phyloP scores from a whole-genome alignment of 2,888 invertebrate genomes.

The Linnaemya vulpina region DNA sequence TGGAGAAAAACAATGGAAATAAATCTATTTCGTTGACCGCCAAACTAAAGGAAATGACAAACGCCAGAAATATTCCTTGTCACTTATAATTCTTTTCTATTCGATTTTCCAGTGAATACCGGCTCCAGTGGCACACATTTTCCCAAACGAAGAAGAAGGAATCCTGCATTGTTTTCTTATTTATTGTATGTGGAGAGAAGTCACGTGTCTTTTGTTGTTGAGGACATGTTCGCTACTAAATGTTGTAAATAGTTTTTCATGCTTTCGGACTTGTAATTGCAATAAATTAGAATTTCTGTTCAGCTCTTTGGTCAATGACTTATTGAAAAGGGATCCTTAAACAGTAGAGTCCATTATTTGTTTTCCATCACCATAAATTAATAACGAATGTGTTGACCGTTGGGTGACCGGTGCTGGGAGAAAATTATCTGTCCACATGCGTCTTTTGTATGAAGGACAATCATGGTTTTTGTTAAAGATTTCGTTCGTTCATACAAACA shows the following conservation, averaged over 20 bases:
- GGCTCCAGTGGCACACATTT: neutral
- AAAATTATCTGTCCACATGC: constrained; percentile 65
- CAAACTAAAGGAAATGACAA: constrained; percentile 71
- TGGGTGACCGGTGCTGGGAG: constrained; percentile 34
- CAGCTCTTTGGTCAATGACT: constrained; percentile 56
- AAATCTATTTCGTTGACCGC: constrained; percentile 75
- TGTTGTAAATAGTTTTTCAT: constrained; percentile 60
- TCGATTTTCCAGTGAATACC: neutral
- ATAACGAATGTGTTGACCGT: constrained; percentile 48
- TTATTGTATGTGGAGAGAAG: constrained; percentile 33
- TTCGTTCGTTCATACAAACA: constrained; percentile 57
- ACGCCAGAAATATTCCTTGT: constrained; percentile 64
- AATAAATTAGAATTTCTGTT: constrained; percentile 69
- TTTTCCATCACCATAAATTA: constrained; percentile 62
- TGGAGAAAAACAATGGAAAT: constrained; percentile 72
- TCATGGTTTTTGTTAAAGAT: constrained; percentile 55
- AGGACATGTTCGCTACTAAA: constrained; percentile 41
- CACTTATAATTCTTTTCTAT: constrained; percentile 50
- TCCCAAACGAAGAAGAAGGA: constrained; percentile 17
- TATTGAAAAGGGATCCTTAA: constrained; percentile 67
- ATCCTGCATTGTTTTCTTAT: constrained; percentile 31
- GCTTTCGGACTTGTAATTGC: constrained; percentile 67
- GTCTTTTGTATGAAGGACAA: constrained; percentile 56
- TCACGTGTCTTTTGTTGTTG: constrained; percentile 69
- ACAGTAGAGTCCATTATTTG: constrained; percentile 60